Evolutionary conservation across 2,888 invertebrate genomes (phyloP).

Genomic region (Temnothorax unifasciatus): DNA sequence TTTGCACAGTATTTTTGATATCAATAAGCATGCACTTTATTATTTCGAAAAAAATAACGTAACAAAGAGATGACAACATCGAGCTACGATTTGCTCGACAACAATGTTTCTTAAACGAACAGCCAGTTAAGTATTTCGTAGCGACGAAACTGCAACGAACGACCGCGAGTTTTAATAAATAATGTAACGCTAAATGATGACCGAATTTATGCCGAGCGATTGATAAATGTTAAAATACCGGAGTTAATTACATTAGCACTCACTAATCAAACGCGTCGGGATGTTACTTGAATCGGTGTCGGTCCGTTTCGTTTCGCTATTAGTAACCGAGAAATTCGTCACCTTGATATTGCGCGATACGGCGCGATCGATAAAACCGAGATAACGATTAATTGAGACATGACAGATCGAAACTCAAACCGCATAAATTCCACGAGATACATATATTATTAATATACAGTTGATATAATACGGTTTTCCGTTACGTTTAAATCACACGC

Average conservation of each 20-base stretch:
- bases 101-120: background rate
- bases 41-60: background rate
- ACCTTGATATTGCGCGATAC: background rate
- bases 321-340: background rate
- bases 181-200: background rate
- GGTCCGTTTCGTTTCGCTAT: background rate
- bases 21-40: background rate
- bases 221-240: background rate
- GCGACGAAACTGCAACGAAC: background rate
- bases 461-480: conserved; percentile 2
- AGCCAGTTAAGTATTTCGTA: background rate
- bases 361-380: background rate
- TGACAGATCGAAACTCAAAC: background rate
- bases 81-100: background rate
- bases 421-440: background rate
- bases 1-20: background rate
- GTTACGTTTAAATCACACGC: conserved; percentile 18
- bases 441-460: conserved; percentile 4
- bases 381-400: background rate
- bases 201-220: background rate
- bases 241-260: background rate
- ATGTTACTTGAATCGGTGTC: background rate
- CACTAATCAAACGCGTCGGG: background rate
- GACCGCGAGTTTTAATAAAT: background rate
- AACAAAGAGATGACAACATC: background rate